Conservation (phyloP, 2,113 vertebrate genomes). For the Pangasianodon gigas region DNA sequence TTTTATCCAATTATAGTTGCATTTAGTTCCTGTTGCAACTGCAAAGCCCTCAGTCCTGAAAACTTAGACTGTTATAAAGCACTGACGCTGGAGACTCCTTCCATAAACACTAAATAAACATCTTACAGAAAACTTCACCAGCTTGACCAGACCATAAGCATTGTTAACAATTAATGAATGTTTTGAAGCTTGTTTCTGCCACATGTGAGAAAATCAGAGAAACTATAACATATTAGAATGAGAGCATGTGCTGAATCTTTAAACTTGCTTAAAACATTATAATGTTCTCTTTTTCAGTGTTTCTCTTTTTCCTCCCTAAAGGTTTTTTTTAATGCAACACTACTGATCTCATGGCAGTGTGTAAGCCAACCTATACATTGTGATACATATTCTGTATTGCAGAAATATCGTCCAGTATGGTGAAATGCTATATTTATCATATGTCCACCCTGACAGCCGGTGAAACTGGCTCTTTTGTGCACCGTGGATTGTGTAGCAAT, state of each 20-base stretch:
- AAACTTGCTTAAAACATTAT: too few species aligned
- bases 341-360: not conserved
- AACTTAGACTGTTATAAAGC: not conserved
- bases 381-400: not conserved
- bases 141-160: not conserved
- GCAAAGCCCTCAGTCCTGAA: too few species aligned
- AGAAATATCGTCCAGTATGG: not conserved
- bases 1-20: too few species aligned
- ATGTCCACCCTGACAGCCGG: not conserved
- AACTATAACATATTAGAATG: too few species aligned
- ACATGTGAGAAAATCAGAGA: not conserved
- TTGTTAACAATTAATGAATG: not conserved
- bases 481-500: not conserved
- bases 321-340: not conserved
- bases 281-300: too few species aligned
- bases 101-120: not conserved
- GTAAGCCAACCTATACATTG: not conserved
- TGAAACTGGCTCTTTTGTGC: not conserved
- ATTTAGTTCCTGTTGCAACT: too few species aligned
- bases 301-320: too few species aligned
- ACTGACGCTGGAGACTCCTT: not conserved
- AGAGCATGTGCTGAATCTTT: too few species aligned
- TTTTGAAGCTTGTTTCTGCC: not conserved
- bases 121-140: not conserved
- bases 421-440: not conserved